phyloP scores from a whole-genome alignment of 2,113 vertebrate genomes.

The Macquaria australasica region DNA sequence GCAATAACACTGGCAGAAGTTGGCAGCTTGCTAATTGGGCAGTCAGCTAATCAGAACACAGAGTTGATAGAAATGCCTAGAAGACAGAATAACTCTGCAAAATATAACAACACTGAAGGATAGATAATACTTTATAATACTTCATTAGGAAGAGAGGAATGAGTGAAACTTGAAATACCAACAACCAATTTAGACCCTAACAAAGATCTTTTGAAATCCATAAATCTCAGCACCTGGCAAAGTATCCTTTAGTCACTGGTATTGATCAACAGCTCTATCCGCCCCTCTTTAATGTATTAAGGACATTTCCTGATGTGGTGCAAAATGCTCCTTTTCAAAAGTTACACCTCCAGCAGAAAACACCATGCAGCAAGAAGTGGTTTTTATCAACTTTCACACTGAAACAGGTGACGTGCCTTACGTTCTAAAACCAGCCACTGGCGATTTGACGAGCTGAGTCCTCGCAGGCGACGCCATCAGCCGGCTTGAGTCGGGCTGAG shows the following conservation, averaged over 20 bases:
- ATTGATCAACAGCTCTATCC: constrained; percentile 48
- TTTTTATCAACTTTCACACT: neutral
- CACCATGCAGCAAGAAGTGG: neutral
- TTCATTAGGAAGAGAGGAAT: neutral
- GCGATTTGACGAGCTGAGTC: too few species aligned
- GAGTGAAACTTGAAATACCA: constrained; percentile 5
- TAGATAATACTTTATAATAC: neutral
- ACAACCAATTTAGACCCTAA: constrained; percentile 18
- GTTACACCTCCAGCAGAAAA: constrained; percentile 3
- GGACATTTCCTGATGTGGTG: constrained; percentile 28
- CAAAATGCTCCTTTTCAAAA: constrained; percentile 31
- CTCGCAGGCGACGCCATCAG: too few species aligned
- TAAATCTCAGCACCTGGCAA: constrained; percentile 33
- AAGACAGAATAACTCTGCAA: neutral
- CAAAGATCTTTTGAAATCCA: constrained; percentile 33
- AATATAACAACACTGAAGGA: constrained; percentile 8
- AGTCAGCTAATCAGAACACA: constrained; percentile 21
- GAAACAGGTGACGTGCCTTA: too few species aligned
- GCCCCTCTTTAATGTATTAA: constrained; percentile 27
- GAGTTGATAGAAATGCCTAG: constrained; percentile 23
- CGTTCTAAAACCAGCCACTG: too few species aligned
- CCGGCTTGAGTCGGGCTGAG: too few species aligned
- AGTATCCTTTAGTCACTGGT: constrained; percentile 33
- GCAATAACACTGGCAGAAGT: constrained; percentile 19
- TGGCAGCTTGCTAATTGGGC: constrained; percentile 49